phyloP scores from a whole-genome alignment of 2,113 vertebrate genomes.

The human (Homo sapiens) region GRCh38 chr15:81956501-81957000 shows the following conservation, averaged over 20 bases:
- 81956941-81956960: background rate
- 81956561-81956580: background rate
- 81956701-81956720: too few species aligned
- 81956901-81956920: background rate
- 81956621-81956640: background rate
- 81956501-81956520: slow-evolving; percentile 27
- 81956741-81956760: background rate
- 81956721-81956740: background rate
- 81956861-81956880: background rate
- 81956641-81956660: background rate
- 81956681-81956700: background rate
- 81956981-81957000: too few species aligned
- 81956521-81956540: background rate
- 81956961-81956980: too few species aligned
- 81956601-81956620: background rate
- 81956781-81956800: background rate
- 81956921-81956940: background rate
- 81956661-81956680: background rate
- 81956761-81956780: background rate
- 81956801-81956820: too few species aligned
- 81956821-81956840: rapidly evolving
- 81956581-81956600: background rate
- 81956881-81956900: rapidly evolving
- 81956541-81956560: background rate
- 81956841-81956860: rapidly evolving